Conservation (phyloP, 1,140 invertebrate species). For the Bemisia tabaci region DNA sequence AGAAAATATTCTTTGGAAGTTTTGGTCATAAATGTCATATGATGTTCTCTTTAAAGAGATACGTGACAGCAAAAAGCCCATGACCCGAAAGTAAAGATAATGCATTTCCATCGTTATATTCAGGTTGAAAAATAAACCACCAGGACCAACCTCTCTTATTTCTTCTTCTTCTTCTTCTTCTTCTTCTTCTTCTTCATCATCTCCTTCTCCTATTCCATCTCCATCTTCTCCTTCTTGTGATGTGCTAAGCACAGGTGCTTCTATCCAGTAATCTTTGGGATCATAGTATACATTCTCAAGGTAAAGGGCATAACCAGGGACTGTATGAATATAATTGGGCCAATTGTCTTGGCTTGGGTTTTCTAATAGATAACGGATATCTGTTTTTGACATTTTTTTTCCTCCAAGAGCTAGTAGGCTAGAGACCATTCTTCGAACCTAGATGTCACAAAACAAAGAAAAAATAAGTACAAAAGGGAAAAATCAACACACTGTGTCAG, state of each 20-base stretch:
- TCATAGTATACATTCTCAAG: conserved; percentile 15
- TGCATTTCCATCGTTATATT: too few species aligned
- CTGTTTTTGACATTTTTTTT: conserved; percentile 9
- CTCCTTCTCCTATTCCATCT: conserved; percentile 18
- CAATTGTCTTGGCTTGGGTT: conserved; percentile 13
- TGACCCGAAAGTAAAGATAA: too few species aligned
- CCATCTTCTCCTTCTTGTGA: neutral
- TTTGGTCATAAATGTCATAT: too few species aligned
- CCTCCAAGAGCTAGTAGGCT: conserved; percentile 13
- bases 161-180: too few species aligned
- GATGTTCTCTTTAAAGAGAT: too few species aligned
- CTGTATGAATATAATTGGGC: conserved; percentile 5
- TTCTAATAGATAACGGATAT: conserved; percentile 16
- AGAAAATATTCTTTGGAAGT: too few species aligned
- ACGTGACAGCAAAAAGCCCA: too few species aligned
- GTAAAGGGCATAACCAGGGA: conserved; percentile 15
- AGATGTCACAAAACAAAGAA: conserved; percentile 4
- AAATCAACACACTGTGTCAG: neutral
- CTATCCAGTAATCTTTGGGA: conserved; percentile 9
- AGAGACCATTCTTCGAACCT: conserved; percentile 15
- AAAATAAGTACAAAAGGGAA: neutral
- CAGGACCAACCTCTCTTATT: too few species aligned
- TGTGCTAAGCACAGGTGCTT: neutral
- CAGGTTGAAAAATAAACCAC: too few species aligned
- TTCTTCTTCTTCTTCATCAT: conserved; percentile 67